A percentile compares a stretch with the other conserved stretches of the same genome.
phyloP scores from a whole-genome alignment of 2,113 vertebrate genomes.

The Rhynchopsitta pachyrhyncha region DNA sequence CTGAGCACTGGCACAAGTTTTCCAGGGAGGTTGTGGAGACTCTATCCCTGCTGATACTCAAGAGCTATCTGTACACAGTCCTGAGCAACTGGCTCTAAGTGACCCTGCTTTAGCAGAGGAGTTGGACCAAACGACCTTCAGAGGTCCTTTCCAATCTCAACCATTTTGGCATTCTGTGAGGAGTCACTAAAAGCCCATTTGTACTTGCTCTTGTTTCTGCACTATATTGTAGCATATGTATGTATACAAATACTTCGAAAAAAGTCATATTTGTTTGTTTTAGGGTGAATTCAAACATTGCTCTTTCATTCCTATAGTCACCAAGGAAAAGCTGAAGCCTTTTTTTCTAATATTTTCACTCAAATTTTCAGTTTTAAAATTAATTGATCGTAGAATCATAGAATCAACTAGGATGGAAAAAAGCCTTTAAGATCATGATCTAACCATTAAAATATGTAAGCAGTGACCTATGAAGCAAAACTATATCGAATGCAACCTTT shows the following conservation, averaged over 20 bases:
- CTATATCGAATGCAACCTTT: neutral
- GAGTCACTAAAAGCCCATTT: neutral
- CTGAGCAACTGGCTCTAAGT: neutral
- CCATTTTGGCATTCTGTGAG: neutral
- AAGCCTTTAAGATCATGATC: neutral
- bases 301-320: neutral
- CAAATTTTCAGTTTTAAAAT: neutral
- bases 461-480: neutral
- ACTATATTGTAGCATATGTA: neutral
- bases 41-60: neutral
- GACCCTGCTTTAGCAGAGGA: neutral
- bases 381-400: neutral
- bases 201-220: neutral
- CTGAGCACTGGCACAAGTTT: neutral
- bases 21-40: neutral
- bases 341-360: neutral
- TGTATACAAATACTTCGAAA: neutral
- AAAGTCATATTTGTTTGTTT: neutral
- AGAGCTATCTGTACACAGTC: neutral
- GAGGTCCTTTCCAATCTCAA: neutral
- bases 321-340: neutral
- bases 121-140: neutral
- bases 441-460: neutral
- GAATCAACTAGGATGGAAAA: neutral
- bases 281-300: neutral